Evolutionary conservation across 2,113 vertebrate genomes (phyloP).

Genomic region (Myrmecobius fasciatus): DNA sequence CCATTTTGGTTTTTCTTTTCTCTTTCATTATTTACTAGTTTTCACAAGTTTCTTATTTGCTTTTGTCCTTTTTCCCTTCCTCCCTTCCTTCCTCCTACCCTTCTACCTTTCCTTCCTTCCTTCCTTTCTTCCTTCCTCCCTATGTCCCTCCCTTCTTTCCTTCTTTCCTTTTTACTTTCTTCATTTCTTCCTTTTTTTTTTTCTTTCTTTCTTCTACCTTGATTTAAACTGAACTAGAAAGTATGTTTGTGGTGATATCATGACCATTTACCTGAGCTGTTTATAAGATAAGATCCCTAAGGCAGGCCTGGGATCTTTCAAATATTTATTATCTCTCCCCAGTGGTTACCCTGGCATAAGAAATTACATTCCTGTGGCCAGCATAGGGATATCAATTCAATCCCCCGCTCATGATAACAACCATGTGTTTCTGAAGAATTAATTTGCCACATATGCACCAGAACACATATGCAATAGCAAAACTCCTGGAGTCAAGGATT

Average conservation of each 20-base stretch:
- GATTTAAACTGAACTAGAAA: neutral
- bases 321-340: constrained; percentile 9
- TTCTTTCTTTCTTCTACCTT: neutral
- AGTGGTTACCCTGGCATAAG: neutral
- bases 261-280: neutral
- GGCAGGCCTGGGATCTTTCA: neutral
- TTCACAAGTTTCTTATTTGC: neutral
- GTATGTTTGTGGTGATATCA: neutral
- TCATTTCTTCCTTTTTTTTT: neutral
- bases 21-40: neutral
- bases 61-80: neutral
- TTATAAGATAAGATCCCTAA: neutral
- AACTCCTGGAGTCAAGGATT: constrained; percentile 27
- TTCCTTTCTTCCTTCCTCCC: neutral
- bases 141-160: neutral
- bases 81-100: too few relatives aligned
- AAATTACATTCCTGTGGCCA: neutral
- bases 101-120: too few relatives aligned
- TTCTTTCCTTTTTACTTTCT: neutral
- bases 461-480: constrained; percentile 1
- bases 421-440: neutral
- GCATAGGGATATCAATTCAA: neutral
- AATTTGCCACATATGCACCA: neutral
- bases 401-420: neutral
- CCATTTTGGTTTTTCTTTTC: neutral